phyloP scores from a whole-genome alignment of 2,113 vertebrate genomes.

The Epinephelus lanceolatus region DNA sequence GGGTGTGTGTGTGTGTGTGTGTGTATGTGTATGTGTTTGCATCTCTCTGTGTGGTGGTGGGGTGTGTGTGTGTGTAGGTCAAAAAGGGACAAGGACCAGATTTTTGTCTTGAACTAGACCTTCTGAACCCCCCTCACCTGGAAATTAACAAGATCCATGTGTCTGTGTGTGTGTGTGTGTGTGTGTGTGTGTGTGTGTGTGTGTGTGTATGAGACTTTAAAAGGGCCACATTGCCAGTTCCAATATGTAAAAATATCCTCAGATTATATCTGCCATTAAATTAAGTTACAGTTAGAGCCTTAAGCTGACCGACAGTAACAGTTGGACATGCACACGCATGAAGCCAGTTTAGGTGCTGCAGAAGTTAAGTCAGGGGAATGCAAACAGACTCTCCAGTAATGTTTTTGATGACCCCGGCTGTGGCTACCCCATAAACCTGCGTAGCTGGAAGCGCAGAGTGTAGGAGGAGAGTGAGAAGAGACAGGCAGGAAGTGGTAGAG shows the following conservation, averaged over 20 bases:
- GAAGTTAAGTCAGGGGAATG: conserved; percentile 42
- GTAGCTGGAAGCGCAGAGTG: not conserved
- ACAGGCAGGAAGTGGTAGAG: not conserved
- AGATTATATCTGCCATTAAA: conserved; percentile 32
- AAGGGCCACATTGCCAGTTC: conserved; percentile 27
- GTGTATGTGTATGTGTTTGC: conserved; percentile 6
- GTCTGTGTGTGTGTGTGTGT: conserved; percentile 36
- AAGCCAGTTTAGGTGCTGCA: conserved; percentile 32
- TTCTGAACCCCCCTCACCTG: conserved; percentile 66
- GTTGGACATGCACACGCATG: conserved; percentile 29
- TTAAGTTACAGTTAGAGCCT: conserved; percentile 40
- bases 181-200: conserved; percentile 37
- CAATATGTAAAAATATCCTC: conserved; percentile 32
- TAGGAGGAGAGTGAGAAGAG: not conserved
- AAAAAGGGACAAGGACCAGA: conserved; percentile 73
- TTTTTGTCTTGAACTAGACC: conserved; percentile 77
- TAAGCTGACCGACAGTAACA: conserved; percentile 44
- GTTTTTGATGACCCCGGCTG: conserved; percentile 48
- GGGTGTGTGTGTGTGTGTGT: conserved; percentile 36
- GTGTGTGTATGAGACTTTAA: not conserved
- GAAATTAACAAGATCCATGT: conserved; percentile 68
- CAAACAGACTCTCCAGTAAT: conserved; percentile 51
- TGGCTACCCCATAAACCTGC: conserved; percentile 18
- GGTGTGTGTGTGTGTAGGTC: conserved; percentile 55
- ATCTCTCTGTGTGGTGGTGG: too few relatives aligned